Evolutionary conservation across 2,888 invertebrate species (phyloP).

Genomic region (Parapristionchus giblindavisi): DNA sequence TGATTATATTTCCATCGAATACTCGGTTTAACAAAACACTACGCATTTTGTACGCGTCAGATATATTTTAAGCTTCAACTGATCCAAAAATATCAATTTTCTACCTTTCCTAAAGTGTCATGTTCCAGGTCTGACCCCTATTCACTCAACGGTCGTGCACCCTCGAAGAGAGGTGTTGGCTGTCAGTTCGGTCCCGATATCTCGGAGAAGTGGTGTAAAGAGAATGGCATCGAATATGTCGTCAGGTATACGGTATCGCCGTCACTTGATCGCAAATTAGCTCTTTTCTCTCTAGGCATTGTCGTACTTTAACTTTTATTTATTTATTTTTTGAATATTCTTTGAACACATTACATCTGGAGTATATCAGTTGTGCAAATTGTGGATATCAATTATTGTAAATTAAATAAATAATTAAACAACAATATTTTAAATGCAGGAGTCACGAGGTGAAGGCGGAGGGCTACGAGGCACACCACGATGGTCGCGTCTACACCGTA

Average conservation of each 20-base stretch:
- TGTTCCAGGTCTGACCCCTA: conserved; percentile 83
- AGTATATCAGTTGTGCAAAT: no score
- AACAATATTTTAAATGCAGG: conserved; percentile 70
- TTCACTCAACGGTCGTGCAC: conserved; percentile 84
- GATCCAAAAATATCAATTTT: no score
- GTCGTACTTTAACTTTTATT: neutral
- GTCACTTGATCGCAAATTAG: no score
- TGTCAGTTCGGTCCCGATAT: conserved; percentile 97
- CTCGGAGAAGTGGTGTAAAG: conserved; percentile 83
- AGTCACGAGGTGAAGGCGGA: conserved; percentile 97
- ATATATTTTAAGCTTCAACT: no score
- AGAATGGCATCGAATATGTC: conserved; percentile 89
- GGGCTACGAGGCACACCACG: conserved; percentile 93
- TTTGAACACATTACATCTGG: neutral
- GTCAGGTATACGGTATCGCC: conserved; percentile 74
- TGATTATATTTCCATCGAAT: no score
- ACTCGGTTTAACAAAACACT: no score
- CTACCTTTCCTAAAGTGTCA: neutral
- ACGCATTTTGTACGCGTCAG: no score
- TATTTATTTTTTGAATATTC: neutral
- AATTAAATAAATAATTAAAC: no score
- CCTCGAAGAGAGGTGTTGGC: conserved; percentile 96
- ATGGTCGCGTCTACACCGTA: conserved; percentile 92
- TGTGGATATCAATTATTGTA: no score
- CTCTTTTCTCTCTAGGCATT: neutral